These are phyloP conservation scores for Saccopteryx leptura DNA, from an alignment of 2,113 vertebrate genomes.

Conservation along the genomic window DNA sequence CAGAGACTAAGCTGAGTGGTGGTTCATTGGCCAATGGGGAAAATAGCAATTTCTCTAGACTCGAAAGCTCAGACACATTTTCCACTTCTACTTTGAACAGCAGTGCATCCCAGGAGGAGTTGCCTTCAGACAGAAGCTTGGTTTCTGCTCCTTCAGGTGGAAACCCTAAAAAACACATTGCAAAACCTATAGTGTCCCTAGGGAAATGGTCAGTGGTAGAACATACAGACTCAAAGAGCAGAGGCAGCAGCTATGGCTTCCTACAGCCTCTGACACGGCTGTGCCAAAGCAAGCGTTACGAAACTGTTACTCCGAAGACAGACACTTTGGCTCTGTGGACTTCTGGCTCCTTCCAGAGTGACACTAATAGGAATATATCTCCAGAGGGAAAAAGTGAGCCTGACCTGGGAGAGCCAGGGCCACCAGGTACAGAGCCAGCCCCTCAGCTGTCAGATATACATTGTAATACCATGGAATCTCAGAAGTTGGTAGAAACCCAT, in stretches of 20 bases:
- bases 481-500: constrained; percentile 75
- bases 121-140: constrained; percentile 71
- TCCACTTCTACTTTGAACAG: constrained; percentile 73
- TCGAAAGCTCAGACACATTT: constrained; percentile 75
- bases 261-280: constrained; percentile 79
- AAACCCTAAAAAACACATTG: constrained; percentile 70
- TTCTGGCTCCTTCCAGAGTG: constrained; percentile 77
- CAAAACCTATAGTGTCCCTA: constrained; percentile 63
- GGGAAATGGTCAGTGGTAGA: constrained; percentile 76
- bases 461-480: constrained; percentile 61
- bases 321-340: constrained; percentile 70
- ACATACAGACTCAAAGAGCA: constrained; percentile 59
- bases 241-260: constrained; percentile 72
- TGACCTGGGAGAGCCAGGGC: constrained; percentile 76
- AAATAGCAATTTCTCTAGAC: constrained; percentile 79
- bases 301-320: constrained; percentile 75
- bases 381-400: constrained; percentile 74
- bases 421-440: constrained; percentile 59
- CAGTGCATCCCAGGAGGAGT: constrained; percentile 75
- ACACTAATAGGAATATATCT: constrained; percentile 51
- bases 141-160: constrained; percentile 63
- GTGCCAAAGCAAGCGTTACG: constrained; percentile 75
- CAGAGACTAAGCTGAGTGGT: constrained; percentile 86
- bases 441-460: constrained; percentile 72
- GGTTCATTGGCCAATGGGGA: constrained; percentile 85